These are phyloP conservation scores for Mayetiola destructor DNA, from an alignment of 2,888 invertebrate genomes.

Conservation along the genomic window DNA sequence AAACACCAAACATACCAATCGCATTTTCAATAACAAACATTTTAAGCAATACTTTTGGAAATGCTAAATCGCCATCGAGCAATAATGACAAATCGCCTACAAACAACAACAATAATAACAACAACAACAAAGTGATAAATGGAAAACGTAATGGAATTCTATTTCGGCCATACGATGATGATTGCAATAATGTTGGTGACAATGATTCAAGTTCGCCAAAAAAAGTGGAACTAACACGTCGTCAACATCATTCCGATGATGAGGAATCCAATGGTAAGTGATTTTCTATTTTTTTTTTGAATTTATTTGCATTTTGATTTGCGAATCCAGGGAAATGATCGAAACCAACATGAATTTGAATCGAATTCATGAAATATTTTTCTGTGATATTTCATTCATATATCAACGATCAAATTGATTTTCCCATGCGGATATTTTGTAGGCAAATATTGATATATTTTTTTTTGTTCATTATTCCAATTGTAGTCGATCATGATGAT, in stretches of 20 bases:
- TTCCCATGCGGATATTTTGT: too few species aligned
- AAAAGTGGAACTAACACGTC: background rate
- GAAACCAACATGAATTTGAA: too few species aligned
- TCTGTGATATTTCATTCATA: too few species aligned
- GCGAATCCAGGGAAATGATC: too few species aligned
- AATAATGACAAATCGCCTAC: background rate
- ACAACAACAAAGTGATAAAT: constrained; percentile 15
- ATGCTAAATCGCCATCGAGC: constrained; percentile 2
- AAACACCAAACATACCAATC: constrained; percentile 23
- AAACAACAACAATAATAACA: constrained; percentile 18
- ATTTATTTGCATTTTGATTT: background rate
- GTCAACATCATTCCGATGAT: background rate
- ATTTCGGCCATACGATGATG: constrained; percentile 31
- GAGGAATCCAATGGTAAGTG: constrained; percentile 1
- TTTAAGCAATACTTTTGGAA: constrained; percentile 33
- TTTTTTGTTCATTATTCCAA: too few species aligned
- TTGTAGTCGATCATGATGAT: background rate
- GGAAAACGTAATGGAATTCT: constrained; percentile 22
- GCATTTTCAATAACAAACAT: constrained; percentile 35
- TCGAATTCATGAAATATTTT: too few species aligned
- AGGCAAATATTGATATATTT: too few species aligned
- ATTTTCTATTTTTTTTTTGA: background rate
- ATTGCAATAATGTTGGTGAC: background rate
- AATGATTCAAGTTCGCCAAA: background rate
- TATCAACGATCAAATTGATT: too few species aligned